Evolutionary conservation across 2,888 invertebrate species (phyloP), one percentile per base, ranked within the genome.

Genomic region (Melinaea menophilus): DNA sequence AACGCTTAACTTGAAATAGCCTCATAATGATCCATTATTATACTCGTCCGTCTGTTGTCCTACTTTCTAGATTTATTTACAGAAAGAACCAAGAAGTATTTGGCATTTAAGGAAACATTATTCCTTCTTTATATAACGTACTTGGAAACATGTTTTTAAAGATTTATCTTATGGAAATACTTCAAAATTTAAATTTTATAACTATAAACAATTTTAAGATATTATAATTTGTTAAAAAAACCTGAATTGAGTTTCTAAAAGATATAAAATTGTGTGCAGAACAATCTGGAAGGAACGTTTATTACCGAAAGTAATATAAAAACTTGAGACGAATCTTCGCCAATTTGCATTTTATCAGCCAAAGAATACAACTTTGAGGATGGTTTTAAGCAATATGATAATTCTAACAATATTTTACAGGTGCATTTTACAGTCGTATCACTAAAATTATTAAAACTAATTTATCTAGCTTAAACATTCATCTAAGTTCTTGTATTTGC

Each of bases 261-360:
- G 57, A 59, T 60, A 58, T 64, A 66, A 63, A 63, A 62, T 61
- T 68, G 66, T 61, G 65, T 57, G 64, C 55, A 66, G 59, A 47
- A 56, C 59, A 59, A 62, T 62, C 60, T 47, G 71, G 66, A 68
- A 65, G 65, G 72, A 86, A 82, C 86, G 82, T 88, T 88, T 88
- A 87, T 88, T 88, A 88, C 84, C 84, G 80, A 78, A 70, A 79
- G 87, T 86, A 88, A 88, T 88, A 88, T 88, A 86, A 87, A 86
- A 89, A 88, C 85, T 88, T 88, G 79, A 76, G 83, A 79, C 77
- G 81, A 88, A 87, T 88, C 85, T 85, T 80, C 72, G 79, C 68
- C 74, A 85, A 88, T 88, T 88, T 88, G 86, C 88, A 88, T 88
- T 87, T 88, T 88, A 88, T 88, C 88, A 83, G 85, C 82, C 77